phyloP scores from a whole-genome alignment of 2,888 invertebrate genomes.

The Megamerina dolium region DNA sequence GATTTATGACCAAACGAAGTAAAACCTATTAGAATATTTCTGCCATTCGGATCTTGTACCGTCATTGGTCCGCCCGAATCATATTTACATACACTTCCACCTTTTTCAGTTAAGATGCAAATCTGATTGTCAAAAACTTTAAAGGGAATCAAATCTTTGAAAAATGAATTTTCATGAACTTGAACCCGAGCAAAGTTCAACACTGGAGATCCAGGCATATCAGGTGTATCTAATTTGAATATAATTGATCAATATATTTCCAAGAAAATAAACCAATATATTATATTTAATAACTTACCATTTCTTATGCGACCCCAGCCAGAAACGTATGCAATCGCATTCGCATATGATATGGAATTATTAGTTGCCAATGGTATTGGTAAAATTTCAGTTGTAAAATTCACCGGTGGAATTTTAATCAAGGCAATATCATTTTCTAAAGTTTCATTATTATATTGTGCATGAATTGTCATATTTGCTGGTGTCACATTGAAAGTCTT shows the following conservation, averaged over 20 bases:
- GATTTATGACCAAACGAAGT: background rate
- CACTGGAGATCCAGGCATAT: too few species aligned
- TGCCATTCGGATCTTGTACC: background rate
- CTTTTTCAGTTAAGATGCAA: background rate
- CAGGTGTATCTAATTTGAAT: too few species aligned
- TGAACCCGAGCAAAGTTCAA: too few species aligned
- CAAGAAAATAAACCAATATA: too few species aligned
- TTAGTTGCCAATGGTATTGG: slow-evolving; percentile 24
- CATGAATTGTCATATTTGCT: slow-evolving; percentile 39
- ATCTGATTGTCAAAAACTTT: background rate
- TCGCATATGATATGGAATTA: slow-evolving; percentile 29
- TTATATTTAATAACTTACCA: slow-evolving; percentile 16
- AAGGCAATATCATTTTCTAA: slow-evolving; percentile 37
- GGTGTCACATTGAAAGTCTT: slow-evolving; percentile 25
- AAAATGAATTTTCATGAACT: background rate
- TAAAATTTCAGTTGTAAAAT: slow-evolving; percentile 17
- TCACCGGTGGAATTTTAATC: slow-evolving; percentile 26
- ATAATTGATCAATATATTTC: too few species aligned
- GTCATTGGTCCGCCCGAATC: slow-evolving; percentile 8
- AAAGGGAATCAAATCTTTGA: too few species aligned
- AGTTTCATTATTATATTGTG: slow-evolving; percentile 28
- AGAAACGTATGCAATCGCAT: slow-evolving; percentile 36
- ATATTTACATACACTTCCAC: background rate
- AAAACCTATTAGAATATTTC: slow-evolving; percentile 1
- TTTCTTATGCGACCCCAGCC: too few species aligned